Evolutionary conservation across 2,797 vertebrate species (phyloP), one percentile per base, ranked within the genome.

Genomic region (Neosilurus hyrtlii): DNA sequence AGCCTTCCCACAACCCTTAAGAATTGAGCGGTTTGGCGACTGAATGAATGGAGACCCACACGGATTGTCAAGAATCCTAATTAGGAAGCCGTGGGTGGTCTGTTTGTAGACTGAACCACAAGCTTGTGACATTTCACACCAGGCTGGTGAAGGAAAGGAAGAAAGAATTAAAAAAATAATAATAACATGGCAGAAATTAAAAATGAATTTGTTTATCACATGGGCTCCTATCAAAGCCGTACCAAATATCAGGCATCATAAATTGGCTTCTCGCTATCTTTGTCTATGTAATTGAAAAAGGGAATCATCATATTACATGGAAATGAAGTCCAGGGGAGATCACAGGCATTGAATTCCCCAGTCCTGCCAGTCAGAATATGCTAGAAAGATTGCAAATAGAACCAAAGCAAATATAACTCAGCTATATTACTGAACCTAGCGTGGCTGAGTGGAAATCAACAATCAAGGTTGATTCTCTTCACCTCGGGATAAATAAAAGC

Each of bases 121-220:
- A 92, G 89, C 93, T 91, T 93, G 91, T 94, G 94, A 91, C 94
- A 95, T 94, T 92, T 95, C 89, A 94, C 93, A 94, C 93, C 90
- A 91, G 92, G 89, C 90, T 92, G 93, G 93, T 90, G 92, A 90
- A 91, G 78, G 66, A 43, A 75, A 59, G 18, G 10, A 59, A 22
- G 56, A 56, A 43, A 43, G 37, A 43, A 43, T 6, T 43, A 43
- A 6, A 43, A 43, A 79, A 61, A 71, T 26, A 59, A 63, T 30
- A 37, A 79, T 3, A 37, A 73, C 71, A 56, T 30, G 92, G 92
- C 89, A 88, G 90, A 93, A 94, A 95, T 95, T 92, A 94, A 89
- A 91, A 94, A 94, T 95, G 91, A 89, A 95, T 95, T 94, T 92
- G 87, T 91, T 95, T 94, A 93, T 91, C 89, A 76, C 30, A 15